Evolutionary conservation across 1,140 invertebrate species (phyloP).

Genomic region (Proales similis): DNA sequence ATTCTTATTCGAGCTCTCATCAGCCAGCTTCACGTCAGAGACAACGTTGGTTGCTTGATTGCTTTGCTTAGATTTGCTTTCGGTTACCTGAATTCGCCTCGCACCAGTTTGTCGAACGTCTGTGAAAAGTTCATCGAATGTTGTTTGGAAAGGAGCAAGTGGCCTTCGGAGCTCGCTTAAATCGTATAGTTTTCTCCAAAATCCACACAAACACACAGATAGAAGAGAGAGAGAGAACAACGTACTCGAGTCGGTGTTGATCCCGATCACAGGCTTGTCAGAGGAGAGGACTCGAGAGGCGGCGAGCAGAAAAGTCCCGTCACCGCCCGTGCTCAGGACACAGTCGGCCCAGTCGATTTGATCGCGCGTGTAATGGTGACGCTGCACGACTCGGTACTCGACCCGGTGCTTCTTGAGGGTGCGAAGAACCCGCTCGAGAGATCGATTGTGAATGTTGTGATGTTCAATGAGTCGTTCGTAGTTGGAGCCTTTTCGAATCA

Average conservation of each 20-base stretch:
- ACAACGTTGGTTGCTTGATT: background rate
- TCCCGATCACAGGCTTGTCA: slow-evolving; percentile 82
- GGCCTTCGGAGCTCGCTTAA: slow-evolving; percentile 70
- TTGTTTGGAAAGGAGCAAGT: slow-evolving; percentile 76
- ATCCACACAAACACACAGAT: slow-evolving; percentile 35
- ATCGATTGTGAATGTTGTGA: slow-evolving; percentile 71
- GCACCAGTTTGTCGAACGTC: slow-evolving; percentile 62
- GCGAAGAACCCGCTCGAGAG: slow-evolving; percentile 62
- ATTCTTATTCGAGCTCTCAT: slow-evolving; percentile 77
- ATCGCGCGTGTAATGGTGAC: slow-evolving; percentile 62
- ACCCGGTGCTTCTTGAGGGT: slow-evolving; percentile 61
- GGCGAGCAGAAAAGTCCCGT: slow-evolving; percentile 92
- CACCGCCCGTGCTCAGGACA: slow-evolving; percentile 87
- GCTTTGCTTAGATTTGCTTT: background rate
- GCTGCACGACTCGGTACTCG: slow-evolving; percentile 71
- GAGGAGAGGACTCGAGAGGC: slow-evolving; percentile 69
- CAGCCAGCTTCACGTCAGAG: slow-evolving; percentile 61
- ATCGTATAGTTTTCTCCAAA: slow-evolving; percentile 35
- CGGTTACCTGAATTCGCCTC: slow-evolving; percentile 58
- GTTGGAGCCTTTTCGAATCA: slow-evolving; percentile 66
- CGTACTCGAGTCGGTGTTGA: slow-evolving; percentile 87
- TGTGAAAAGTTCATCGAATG: slow-evolving; percentile 61
- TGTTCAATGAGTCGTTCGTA: slow-evolving; percentile 67
- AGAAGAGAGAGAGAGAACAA: slow-evolving; percentile 39
- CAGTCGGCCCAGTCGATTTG: slow-evolving; percentile 84